phyloP scores from a whole-genome alignment of 2,797 vertebrate species.

The Pseudochromis fuscus region DNA sequence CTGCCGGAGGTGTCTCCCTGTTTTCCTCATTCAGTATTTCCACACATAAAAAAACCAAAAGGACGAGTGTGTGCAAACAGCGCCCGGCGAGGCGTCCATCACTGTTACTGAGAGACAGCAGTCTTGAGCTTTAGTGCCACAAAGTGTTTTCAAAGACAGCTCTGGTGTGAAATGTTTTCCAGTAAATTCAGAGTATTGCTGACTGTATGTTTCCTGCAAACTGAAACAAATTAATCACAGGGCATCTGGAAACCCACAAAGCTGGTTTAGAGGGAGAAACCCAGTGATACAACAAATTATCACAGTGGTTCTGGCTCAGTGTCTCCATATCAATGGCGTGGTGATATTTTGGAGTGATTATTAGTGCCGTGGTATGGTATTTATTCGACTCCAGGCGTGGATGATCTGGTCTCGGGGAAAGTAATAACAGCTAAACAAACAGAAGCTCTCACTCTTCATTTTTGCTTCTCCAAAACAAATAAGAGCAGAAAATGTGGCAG shows the following conservation, averaged over 20 bases:
- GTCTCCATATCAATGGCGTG: background rate
- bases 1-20: slow-evolving; percentile 46
- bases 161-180: slow-evolving; percentile 47
- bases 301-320: background rate
- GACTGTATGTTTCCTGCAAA: slow-evolving; percentile 48
- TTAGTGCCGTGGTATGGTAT: background rate
- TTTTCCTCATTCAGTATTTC: slow-evolving; percentile 42
- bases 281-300: background rate
- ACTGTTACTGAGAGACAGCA: slow-evolving; percentile 35
- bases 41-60: slow-evolving; percentile 41
- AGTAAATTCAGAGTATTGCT: slow-evolving; percentile 44
- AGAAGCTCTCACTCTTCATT: background rate
- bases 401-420: background rate
- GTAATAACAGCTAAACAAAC: background rate
- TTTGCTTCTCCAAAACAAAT: too few relatives aligned
- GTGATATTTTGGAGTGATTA: background rate
- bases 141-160: slow-evolving; percentile 71
- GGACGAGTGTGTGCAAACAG: slow-evolving; percentile 26
- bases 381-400: background rate
- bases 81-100: slow-evolving; percentile 36
- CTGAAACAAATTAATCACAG: slow-evolving; percentile 53
- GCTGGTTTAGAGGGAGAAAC: slow-evolving; percentile 1
- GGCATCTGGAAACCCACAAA: slow-evolving; percentile 44
- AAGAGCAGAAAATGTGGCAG: too few relatives aligned
- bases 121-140: slow-evolving; percentile 49